Conservation (phyloP, 2,888 invertebrate genomes). For the Phalera bucephala region DNA sequence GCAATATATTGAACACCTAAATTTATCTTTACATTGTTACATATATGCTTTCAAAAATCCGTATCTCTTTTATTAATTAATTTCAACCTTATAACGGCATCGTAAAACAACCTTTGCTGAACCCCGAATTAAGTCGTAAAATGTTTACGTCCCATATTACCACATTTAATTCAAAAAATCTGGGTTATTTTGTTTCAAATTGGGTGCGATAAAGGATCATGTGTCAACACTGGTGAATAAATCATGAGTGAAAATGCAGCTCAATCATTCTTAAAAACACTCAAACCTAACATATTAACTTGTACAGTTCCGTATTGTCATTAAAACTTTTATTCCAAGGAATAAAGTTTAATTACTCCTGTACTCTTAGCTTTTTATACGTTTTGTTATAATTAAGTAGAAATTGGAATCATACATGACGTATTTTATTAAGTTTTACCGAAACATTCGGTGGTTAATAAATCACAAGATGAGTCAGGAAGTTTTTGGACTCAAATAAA, state of each 20-base stretch:
- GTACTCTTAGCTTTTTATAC: too few relatives aligned
- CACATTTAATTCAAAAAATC: neutral
- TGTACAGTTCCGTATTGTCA: too few relatives aligned
- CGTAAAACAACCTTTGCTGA: neutral
- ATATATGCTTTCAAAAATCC: too few relatives aligned
- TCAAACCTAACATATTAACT: too few relatives aligned
- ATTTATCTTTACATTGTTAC: too few relatives aligned
- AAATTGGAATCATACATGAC: too few relatives aligned
- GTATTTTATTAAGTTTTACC: conserved; percentile 15
- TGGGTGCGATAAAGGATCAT: neutral
- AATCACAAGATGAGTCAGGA: neutral
- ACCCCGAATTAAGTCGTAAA: neutral
- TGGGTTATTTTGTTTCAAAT: neutral
- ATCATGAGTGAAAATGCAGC: conserved; percentile 17
- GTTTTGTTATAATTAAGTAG: too few relatives aligned
- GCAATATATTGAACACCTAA: too few relatives aligned
- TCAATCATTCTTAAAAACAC: too few relatives aligned
- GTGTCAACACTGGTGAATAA: conserved; percentile 9
- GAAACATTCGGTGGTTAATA: neutral
- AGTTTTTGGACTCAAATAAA: neutral
- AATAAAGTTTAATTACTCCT: too few relatives aligned
- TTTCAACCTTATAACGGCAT: neutral
- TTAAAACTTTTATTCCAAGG: too few relatives aligned
- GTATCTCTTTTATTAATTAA: neutral
- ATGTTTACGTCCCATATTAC: neutral